Evolutionary conservation across 2,113 vertebrate species (phyloP), one percentile per base, ranked within the genome.

Genomic region (Phyllostomus hastatus): DNA sequence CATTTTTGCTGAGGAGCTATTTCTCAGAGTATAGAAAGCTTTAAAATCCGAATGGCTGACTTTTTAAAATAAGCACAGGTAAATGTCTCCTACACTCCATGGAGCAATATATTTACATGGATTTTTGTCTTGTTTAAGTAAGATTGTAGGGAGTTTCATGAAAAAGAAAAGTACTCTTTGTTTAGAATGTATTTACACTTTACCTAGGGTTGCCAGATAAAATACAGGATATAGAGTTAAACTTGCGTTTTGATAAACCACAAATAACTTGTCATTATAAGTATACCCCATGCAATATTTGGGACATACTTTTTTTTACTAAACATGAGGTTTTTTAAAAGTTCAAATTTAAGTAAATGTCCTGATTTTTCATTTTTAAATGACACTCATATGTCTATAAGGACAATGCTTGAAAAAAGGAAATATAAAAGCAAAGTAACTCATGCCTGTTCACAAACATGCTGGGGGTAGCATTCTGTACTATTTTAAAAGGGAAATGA

Each of bases 121-220:
- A 19, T 92, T 81, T 88, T 92, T 92, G 14, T 85, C 28, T 94
- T 70, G 24, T 76, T 89, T 91, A 90, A 78, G 7, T 88, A 88
- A 95, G 38, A 91, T 90, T 84, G 61, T 84, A 91, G 93, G 17
- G 46, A 35, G 5, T 80, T 88, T 91, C 66, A 80, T 66, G 33
- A 84, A 46, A 92, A 84, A 81, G n/a, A 38, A 88, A 89, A 76
- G 24, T 48, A 79, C 88, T 50, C 35, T 94, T 83, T 96, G 91
- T 41, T 95, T 95, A 48, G n/a, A 86, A 82, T 89, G 17, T 67
- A 67, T 72, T 94, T 94, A 91, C 24, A 91, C 17, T 67, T 41
- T 70, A 35, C 24, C 0, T 90, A 70, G 26, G 3, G 7, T 76
- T 52, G 61, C 38, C 35, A 15, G 64, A 54, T 88, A 73, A 93